phyloP scores from a whole-genome alignment of 2,888 invertebrate genomes.

The Drosophila stalkeri region DNA sequence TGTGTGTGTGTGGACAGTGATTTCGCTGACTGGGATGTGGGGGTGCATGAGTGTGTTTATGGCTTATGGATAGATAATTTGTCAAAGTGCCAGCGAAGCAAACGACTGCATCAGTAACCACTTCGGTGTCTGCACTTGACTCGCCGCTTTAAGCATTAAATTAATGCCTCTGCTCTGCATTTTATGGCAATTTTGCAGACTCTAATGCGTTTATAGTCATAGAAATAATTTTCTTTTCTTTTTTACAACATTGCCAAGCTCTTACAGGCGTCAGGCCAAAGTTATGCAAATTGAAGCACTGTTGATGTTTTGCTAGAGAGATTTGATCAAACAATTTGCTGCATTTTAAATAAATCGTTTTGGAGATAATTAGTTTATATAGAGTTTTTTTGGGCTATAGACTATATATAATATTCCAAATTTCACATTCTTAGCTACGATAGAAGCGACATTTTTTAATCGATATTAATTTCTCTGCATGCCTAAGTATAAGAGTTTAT shows the following conservation, averaged over 20 bases:
- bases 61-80: constrained; percentile 57
- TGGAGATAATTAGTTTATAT: no score
- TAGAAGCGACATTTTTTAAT: background rate
- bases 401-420: background rate
- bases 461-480: background rate
- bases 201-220: constrained; percentile 10
- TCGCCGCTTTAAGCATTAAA: constrained; percentile 1
- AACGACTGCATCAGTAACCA: constrained; percentile 34
- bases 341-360: no score
- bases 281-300: background rate
- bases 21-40: constrained; percentile 2
- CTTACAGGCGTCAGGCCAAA: background rate
- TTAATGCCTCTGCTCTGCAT: constrained; percentile 34
- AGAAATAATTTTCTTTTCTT: background rate
- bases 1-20: background rate
- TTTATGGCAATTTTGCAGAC: constrained; percentile 37
- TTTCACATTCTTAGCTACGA: background rate
- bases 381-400: no score
- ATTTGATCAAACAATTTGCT: background rate
- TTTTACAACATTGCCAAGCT: background rate
- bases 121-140: constrained; percentile 7
- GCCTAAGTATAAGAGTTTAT: no score
- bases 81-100: constrained; percentile 52
- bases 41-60: constrained; percentile 57
- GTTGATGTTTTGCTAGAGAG: background rate